Base-by-base conservation (phyloP, 2,888 invertebrate genomes). In the Drosophila melanocephala region DNA sequence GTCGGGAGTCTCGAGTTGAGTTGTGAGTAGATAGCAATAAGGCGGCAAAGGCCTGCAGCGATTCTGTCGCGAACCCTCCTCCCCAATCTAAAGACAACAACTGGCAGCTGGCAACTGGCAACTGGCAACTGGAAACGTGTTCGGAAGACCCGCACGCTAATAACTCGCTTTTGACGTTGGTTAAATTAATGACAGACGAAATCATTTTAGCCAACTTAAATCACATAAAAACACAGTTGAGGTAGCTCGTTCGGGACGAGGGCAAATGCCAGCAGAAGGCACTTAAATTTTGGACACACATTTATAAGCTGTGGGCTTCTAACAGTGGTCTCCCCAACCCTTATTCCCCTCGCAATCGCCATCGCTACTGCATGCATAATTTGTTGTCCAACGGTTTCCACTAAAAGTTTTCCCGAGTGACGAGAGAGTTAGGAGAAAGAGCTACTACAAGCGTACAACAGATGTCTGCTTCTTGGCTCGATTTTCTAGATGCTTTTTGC, bases 261-360 rank as follows among this genome's bases (percentile, higher is more conserved):
- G 63, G 56, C 63, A 64, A 68, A 67, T 60, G 79, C 53, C 73
- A 73, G 56, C 58, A 68, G 70, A 26, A 83, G 77, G 84, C 83
- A 84, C 81, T 87, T 83, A 83, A 89, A 87, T 79, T 89, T 88
- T 89, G 87, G 81, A 83, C 89, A 87, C 89, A 89, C 86, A 87
- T 89, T 87, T 87, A 87, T 87, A 87, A 87, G 87, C 79, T 72
- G 68, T 77, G 69, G 83, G 84, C 89, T 84, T 88, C 84, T 86
- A 88, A 79, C 52, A 75, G 50, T 62, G 57, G 30, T 22, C 53
- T 9, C 6, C 12, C 35, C 14, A 9, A 44, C 10, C 10, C n/a
- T 22, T 2, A 26, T n/a, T 7, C n/a, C 12, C 19, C 32, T 4
- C 37, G 12, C 32, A 37, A 44, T 16, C 22, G 6, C 52, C 22